Base-by-base conservation (phyloP, 2,888 invertebrate species). In the Sesia bembeciformis region DNA sequence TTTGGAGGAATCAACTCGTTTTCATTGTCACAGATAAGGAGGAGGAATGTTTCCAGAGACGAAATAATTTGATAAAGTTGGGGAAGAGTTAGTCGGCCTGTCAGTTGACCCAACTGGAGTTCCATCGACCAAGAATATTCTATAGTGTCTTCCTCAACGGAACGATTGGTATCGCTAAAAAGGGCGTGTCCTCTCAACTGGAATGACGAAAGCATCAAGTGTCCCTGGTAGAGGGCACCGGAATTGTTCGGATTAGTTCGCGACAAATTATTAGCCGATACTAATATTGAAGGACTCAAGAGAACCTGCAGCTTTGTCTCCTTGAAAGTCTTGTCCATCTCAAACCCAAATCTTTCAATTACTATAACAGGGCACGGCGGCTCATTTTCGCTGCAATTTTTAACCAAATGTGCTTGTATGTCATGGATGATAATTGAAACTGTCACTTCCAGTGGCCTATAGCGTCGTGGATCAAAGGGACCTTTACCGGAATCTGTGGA, bases 101-200 rank as follows among this genome's bases (percentile, higher is more conserved):
- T 96, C 8, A 99, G 83, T 78, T 98, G 97, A 0, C 99, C 99
- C 50, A 99, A 81, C 65, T 98, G 97, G 4, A 98, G 92, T 80
- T 99, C 99, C 67, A 99, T 93, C 66, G 98, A 90, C 99, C 99
- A 99, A 0, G 96, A 97, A 77, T 99, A 99, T 77, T 99, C 99
- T 23, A 99, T 84, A 0, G 98, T 98, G 68, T 98, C 98, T 78
- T 97, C 95, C 68, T 98, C 97, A 38, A 98, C 90, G 5, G 94
- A 93, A 59, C 97, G 91, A 54, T 97, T 97, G 55, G 96, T 93
- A 70, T 96, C 96, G 64, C 98, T 98, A 74, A 99, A 99, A 94
- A 98, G 96, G 0, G 97, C 98, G 77, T 98, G 97, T 0, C 98
- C 99, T 64, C 99, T 92, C 68, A 97, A 92, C 79, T 97, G 96